Evolutionary conservation across 2,113 vertebrate genomes (phyloP).

Genomic region (Pampusana beccarii): DNA sequence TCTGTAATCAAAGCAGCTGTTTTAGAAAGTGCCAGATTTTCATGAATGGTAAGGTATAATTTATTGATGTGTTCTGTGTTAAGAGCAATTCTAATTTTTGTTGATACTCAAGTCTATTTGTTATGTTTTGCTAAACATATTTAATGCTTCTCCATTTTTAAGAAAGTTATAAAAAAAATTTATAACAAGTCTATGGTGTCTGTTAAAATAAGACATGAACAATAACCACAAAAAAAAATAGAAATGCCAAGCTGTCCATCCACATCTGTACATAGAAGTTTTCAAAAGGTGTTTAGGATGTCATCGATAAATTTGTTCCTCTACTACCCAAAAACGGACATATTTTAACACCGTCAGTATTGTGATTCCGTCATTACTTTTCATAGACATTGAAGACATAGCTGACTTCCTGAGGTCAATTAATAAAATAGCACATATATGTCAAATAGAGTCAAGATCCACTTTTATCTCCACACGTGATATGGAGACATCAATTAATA

Average conservation of each 20-base stretch:
- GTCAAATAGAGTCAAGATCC: background rate
- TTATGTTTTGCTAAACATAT: background rate
- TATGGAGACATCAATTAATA: background rate
- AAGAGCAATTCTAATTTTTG: background rate
- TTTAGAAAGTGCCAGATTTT: background rate
- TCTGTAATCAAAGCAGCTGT: background rate
- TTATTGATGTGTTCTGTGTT: background rate
- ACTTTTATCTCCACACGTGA: background rate
- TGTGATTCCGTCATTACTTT: background rate
- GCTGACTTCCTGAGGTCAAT: background rate
- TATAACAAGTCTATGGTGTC: background rate
- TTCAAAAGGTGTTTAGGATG: background rate
- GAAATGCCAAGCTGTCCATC: background rate
- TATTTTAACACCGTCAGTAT: background rate
- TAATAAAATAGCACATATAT: background rate
- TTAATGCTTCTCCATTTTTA: background rate
- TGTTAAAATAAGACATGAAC: background rate
- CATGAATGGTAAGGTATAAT: background rate
- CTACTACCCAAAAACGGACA: background rate
- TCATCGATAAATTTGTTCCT: background rate
- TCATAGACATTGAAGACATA: background rate
- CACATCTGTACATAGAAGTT: background rate
- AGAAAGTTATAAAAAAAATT: background rate
- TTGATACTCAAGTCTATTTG: background rate
- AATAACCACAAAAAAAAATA: background rate